Evolutionary conservation across 2,888 invertebrate genomes (phyloP).

Genomic region (Calameuta idolon): DNA sequence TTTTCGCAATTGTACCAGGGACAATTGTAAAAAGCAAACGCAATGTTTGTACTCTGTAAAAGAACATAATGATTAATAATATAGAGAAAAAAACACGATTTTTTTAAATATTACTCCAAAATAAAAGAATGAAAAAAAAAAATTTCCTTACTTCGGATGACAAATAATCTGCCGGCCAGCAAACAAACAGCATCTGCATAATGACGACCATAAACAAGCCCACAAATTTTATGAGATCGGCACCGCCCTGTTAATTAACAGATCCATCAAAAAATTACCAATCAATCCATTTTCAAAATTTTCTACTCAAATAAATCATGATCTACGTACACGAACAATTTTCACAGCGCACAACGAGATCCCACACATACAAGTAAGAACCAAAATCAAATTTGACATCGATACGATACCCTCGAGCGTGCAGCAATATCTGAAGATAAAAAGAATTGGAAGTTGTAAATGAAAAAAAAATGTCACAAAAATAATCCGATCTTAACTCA

Average conservation of each 20-base stretch:
- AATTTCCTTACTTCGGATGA: neutral
- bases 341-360: neutral
- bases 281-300: neutral
- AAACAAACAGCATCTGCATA: neutral
- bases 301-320: neutral
- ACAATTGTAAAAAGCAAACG: conserved; percentile 23
- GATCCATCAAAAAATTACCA: neutral
- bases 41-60: conserved; percentile 21
- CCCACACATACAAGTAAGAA: neutral
- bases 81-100: neutral
- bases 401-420: neutral
- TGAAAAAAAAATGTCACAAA: neutral
- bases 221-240: neutral
- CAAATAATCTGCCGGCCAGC: neutral
- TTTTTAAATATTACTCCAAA: neutral
- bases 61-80: neutral
- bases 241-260: neutral
- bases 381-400: neutral
- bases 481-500: neutral
- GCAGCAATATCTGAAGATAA: neutral
- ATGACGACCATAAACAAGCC: neutral
- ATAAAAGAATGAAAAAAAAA: neutral
- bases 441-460: neutral
- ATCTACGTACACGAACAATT: neutral
- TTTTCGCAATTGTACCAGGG: conserved; percentile 24